Evolutionary conservation across 2,888 invertebrate genomes (phyloP).

Genomic region (Cantharis nigra): DNA sequence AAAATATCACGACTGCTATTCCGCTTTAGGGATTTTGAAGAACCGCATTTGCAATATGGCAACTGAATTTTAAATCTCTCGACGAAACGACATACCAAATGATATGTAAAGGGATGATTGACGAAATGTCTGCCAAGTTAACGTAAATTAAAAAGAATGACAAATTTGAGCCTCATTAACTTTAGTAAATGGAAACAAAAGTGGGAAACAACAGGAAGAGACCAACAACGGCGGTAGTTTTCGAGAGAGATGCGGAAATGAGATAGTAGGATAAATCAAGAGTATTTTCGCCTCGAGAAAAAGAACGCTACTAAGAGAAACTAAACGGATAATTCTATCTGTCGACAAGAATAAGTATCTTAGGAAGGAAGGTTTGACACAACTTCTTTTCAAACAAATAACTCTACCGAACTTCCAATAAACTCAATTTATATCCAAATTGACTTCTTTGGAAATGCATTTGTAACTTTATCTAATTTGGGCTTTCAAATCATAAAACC

Average conservation of each 20-base stretch:
- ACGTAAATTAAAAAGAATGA: slow-evolving; percentile 41
- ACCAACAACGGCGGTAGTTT: slow-evolving; percentile 36
- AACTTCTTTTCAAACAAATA: slow-evolving; percentile 24
- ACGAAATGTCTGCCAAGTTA: slow-evolving; percentile 31
- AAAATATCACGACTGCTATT: slow-evolving; percentile 51
- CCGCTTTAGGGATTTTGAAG: slow-evolving; percentile 50
- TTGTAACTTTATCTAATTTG: slow-evolving; percentile 16
- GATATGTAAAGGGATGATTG: slow-evolving; percentile 43
- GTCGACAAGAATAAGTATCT: slow-evolving; percentile 35
- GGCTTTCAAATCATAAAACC: not conserved
- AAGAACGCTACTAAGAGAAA: slow-evolving; percentile 38
- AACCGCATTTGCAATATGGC: slow-evolving; percentile 49
- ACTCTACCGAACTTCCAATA: slow-evolving; percentile 13
- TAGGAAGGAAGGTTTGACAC: slow-evolving; percentile 29
- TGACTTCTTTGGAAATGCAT: slow-evolving; percentile 11
- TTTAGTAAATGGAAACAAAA: slow-evolving; percentile 33
- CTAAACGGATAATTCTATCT: slow-evolving; percentile 40
- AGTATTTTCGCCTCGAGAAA: slow-evolving; percentile 38
- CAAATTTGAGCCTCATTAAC: slow-evolving; percentile 36
- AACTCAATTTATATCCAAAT: slow-evolving; percentile 15
- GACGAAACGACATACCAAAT: slow-evolving; percentile 37
- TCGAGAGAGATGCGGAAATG: slow-evolving; percentile 40
- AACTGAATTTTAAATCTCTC: slow-evolving; percentile 47
- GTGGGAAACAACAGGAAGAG: slow-evolving; percentile 35
- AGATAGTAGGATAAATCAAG: slow-evolving; percentile 41